Evolutionary conservation across 2,888 invertebrate genomes (phyloP).

Genomic region (Desoria tigrina): DNA sequence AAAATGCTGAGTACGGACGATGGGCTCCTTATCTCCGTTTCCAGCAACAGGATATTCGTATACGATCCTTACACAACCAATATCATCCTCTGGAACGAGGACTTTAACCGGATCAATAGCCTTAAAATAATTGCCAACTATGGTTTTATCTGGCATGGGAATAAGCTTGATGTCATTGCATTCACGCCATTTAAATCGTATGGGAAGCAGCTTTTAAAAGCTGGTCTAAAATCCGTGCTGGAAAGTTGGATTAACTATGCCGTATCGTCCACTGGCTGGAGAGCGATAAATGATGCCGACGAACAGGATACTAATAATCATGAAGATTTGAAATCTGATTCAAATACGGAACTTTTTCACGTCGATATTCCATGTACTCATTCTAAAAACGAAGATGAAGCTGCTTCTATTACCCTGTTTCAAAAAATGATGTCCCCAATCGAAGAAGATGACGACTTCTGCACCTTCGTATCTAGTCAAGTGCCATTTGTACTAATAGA

Average conservation of each 20-base stretch:
- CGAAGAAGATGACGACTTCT: constrained; percentile 37
- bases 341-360: too few relatives aligned
- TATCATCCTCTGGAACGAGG: constrained; percentile 44
- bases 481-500: constrained; percentile 26
- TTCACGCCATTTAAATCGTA: constrained; percentile 44
- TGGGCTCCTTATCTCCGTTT: constrained; percentile 39
- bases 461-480: constrained; percentile 24
- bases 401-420: constrained; percentile 13
- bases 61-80: constrained; percentile 40
- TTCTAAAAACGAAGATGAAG: constrained; percentile 5
- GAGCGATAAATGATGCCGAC: background rate
- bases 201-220: constrained; percentile 44
- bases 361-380: too few relatives aligned
- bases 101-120: constrained; percentile 45
- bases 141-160: constrained; percentile 48
- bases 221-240: constrained; percentile 40
- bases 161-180: constrained; percentile 44
- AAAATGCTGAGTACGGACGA: constrained; percentile 46
- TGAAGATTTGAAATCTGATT: constrained; percentile 1
- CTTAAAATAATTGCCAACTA: constrained; percentile 51
- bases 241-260: constrained; percentile 43
- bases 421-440: constrained; percentile 26
- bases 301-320: background rate
- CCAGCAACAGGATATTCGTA: constrained; percentile 41
- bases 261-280: constrained; percentile 34